These are phyloP conservation scores for Eupithecia insigniata DNA, from an alignment of 2,888 invertebrate species.

Conservation along the genomic window DNA sequence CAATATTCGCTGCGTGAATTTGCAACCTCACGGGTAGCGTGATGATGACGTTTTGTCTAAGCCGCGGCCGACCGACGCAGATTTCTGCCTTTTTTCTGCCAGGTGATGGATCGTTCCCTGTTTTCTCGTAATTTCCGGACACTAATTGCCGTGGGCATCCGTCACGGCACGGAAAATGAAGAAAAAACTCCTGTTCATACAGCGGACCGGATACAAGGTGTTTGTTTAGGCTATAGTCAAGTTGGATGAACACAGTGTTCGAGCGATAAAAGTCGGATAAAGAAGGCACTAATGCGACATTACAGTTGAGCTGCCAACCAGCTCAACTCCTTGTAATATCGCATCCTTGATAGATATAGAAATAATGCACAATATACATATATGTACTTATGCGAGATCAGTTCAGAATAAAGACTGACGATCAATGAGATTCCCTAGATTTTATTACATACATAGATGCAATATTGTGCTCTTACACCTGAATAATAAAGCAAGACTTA, in stretches of 20 bases:
- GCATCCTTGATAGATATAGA: no score
- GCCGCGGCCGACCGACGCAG: constrained; percentile 57
- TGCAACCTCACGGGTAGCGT: constrained; percentile 58
- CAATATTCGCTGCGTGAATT: constrained; percentile 33
- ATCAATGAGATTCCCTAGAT: not conserved
- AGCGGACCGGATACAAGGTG: constrained; percentile 17
- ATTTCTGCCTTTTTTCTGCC: constrained; percentile 78
- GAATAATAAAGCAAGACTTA: no score
- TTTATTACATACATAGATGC: no score
- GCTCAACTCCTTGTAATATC: no score
- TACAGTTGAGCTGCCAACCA: no score
- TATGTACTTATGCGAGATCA: no score
- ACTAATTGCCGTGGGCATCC: constrained; percentile 80
- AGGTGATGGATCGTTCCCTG: constrained; percentile 80
- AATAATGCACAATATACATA: no score
- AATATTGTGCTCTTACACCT: not conserved
- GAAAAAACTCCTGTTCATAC: constrained; percentile 65
- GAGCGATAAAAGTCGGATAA: not conserved
- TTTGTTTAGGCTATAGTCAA: not conserved
- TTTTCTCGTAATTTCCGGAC: constrained; percentile 83
- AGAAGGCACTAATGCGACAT: not conserved
- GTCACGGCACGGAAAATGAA: constrained; percentile 71
- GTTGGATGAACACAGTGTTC: not conserved
- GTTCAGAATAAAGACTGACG: no score
- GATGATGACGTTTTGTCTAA: constrained; percentile 66